Evolutionary conservation across 2,888 invertebrate species (phyloP).

Genomic region (Mactromeris polynyma): DNA sequence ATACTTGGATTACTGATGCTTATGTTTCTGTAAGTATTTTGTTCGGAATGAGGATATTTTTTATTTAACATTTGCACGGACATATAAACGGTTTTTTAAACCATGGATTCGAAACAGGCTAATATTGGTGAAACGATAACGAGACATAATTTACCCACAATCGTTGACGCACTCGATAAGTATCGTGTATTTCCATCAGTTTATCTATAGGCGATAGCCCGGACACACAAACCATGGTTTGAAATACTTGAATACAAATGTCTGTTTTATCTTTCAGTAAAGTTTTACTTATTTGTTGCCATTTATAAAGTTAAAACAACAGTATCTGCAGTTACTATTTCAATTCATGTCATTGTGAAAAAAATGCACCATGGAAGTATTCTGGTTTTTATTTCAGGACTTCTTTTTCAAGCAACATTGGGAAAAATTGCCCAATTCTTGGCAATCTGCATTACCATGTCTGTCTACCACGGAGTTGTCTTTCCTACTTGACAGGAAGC

Average conservation of each 20-base stretch:
- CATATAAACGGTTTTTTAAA: neutral
- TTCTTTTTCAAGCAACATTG: conserved; percentile 62
- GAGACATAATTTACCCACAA: too few relatives aligned
- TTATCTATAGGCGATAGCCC: too few relatives aligned
- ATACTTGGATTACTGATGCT: conserved; percentile 47
- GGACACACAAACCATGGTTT: too few relatives aligned
- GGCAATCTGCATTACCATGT: conserved; percentile 42
- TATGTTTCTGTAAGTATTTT: conserved; percentile 51
- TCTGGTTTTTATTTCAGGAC: conserved; percentile 49
- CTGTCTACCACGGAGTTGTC: conserved; percentile 42
- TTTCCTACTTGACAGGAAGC: conserved; percentile 27
- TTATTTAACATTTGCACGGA: neutral
- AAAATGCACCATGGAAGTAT: neutral
- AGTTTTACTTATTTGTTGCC: neutral
- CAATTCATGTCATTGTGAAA: neutral
- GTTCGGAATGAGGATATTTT: neutral
- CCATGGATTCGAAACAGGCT: too few relatives aligned
- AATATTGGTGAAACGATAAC: too few relatives aligned
- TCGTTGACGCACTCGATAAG: too few relatives aligned
- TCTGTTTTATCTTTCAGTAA: neutral
- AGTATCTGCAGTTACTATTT: neutral
- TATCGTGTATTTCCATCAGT: too few relatives aligned
- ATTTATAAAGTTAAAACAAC: neutral
- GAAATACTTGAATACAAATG: too few relatives aligned
- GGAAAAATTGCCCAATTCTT: conserved; percentile 48